Conservation (phyloP, 1,140 invertebrate genomes). For the Platorchestia sp. region DNA sequence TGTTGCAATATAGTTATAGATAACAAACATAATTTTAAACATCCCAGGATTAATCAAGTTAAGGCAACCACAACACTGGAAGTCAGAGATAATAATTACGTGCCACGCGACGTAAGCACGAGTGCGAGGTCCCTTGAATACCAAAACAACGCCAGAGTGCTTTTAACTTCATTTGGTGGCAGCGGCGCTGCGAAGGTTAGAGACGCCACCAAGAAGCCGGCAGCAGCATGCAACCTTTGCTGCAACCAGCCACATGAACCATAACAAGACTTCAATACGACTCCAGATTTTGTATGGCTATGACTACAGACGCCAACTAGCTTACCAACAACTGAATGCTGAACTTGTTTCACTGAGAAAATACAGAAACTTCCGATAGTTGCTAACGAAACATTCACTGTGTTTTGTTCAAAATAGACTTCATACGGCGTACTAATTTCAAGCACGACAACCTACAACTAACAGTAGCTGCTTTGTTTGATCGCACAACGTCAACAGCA, state of each 20-base stretch:
- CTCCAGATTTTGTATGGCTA: background rate
- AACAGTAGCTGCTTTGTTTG: too few relatives aligned
- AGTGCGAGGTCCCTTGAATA: background rate
- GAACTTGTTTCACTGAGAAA: background rate
- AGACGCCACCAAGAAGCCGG: background rate
- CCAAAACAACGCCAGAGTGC: background rate
- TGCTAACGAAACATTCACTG: background rate
- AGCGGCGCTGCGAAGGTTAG: background rate
- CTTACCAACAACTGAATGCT: background rate
- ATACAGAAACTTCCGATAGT: background rate
- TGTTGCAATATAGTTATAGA: background rate
- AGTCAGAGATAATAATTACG: background rate
- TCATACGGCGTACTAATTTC: background rate
- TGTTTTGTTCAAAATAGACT: background rate
- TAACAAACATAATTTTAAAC: background rate
- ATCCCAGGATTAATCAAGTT: background rate
- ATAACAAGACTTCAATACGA: background rate
- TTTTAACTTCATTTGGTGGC: background rate
- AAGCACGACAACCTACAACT: background rate
- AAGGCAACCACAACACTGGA: background rate
- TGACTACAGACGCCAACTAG: background rate
- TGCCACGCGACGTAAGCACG: background rate
- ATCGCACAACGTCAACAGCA: background rate
- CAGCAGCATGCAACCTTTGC: background rate
- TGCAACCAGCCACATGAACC: background rate